Base-by-base conservation (phyloP, 2,888 invertebrate genomes). In the Diploptera punctata region DNA sequence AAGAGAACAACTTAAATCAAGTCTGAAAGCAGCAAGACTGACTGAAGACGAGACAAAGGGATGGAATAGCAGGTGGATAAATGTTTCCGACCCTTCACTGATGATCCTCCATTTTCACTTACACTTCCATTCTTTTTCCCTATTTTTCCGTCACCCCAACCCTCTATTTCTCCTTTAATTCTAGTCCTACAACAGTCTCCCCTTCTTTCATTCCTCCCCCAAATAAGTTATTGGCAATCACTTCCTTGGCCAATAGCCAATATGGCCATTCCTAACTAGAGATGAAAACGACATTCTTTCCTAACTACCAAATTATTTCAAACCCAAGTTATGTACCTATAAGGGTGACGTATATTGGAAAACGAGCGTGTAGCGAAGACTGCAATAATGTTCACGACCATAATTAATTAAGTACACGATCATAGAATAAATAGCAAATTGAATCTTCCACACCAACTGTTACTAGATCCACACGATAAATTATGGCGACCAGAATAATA, bases 161-260 rank as follows among this genome's bases (percentile, higher is more conserved):
- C 21, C n/a, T 3, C 4, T 21, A 3, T 29, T 60, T n/a, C 33
- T 43, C 38, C 16, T 65, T 38, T 24, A 43, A 44, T 43, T 43
- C 24, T 24, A 5, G 19, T 44, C 16, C 44, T 65, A 24, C 44
- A n/a, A 7, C 10, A 29, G 18, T 44, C n/a, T 21, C 65, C 65
- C 38, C 18, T 44, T 10, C 21, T n/a, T 44, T 16, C 9, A 13
- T 33, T 19, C 62, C 24, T 19, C 43, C 43, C 21, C 62, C n/a
- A 54, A 7, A 38, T 57, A 69, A 57, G 60, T 57, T 69, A 69
- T 69, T 57, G 44, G 60, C 33, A 69, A 69, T 69, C 69, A 69
- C 57, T 57, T 57, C 52, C 38, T 57, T 69, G 69, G 69, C 54
- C 54, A 33, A 57, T 69, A 44, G 69, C 69, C 69, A 69, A 38